Conservation (phyloP, 2,888 invertebrate genomes). For the Hypercompe scribonia region DNA sequence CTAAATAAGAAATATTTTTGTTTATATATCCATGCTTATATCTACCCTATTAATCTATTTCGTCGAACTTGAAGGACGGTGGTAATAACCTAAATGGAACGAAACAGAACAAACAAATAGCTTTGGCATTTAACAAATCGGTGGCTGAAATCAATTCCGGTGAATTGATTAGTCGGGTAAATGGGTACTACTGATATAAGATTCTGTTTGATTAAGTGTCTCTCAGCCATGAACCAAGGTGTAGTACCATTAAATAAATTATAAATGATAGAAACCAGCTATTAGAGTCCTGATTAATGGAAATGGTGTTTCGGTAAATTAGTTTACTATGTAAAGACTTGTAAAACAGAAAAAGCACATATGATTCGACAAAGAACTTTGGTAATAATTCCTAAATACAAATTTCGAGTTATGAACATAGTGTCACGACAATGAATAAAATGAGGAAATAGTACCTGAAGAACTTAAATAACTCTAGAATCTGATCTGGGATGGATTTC, state of each 20-base stretch:
- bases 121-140: constrained; percentile 36
- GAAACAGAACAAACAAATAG: constrained; percentile 41
- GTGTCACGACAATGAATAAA: too few relatives aligned
- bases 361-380: too few relatives aligned
- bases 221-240: constrained; percentile 15
- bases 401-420: too few relatives aligned
- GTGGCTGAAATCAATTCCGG: constrained; percentile 30
- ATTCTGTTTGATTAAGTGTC: constrained; percentile 27
- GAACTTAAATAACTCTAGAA: too few relatives aligned
- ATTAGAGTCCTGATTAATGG: constrained; percentile 3
- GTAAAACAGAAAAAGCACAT: too few relatives aligned
- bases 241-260: constrained; percentile 13
- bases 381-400: too few relatives aligned
- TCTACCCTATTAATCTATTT: constrained; percentile 14
- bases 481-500: too few relatives aligned
- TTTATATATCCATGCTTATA: neutral
- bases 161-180: constrained; percentile 24
- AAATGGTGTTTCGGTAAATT: neutral
- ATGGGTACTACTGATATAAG: constrained; percentile 18
- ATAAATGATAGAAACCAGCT: neutral
- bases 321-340: neutral
- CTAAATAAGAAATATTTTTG: neutral
- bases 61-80: constrained; percentile 26
- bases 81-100: constrained; percentile 44
- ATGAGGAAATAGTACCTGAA: too few relatives aligned